These are phyloP conservation scores for Doris montereyensis DNA, from an alignment of 2,888 invertebrate genomes.

Conservation along the genomic window DNA sequence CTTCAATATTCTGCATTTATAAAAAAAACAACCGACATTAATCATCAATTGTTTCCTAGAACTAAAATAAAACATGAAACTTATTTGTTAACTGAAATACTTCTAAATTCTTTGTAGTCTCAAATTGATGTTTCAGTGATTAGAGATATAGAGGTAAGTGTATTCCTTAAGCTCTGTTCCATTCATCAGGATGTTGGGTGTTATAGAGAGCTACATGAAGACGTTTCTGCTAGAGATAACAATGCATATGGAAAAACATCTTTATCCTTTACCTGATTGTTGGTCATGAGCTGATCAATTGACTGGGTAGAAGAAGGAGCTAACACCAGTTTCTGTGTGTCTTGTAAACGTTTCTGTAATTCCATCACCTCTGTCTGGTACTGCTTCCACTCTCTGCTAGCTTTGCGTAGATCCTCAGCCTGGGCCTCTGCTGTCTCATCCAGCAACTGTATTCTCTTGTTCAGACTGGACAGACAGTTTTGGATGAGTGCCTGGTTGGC, in stretches of 20 bases:
- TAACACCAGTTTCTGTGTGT: conserved; percentile 52
- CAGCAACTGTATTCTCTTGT: conserved; percentile 55
- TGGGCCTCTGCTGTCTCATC: conserved; percentile 59
- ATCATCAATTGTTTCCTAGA: too few species aligned
- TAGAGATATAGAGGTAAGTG: too few species aligned
- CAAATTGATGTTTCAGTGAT: too few species aligned
- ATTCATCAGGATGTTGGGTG: too few species aligned
- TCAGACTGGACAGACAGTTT: conserved; percentile 59
- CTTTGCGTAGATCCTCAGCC: conserved; percentile 54
- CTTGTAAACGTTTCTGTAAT: conserved; percentile 53
- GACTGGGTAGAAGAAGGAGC: conserved; percentile 48
- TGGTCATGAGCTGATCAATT: conserved; percentile 55
- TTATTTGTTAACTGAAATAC: too few species aligned
- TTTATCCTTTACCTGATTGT: conserved; percentile 54
- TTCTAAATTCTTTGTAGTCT: too few species aligned
- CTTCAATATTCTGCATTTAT: conserved; percentile 58
- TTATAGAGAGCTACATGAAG: too few species aligned
- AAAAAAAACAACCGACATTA: too few species aligned
- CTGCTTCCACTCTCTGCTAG: conserved; percentile 55
- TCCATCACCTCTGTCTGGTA: conserved; percentile 59
- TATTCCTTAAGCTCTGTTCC: too few species aligned
- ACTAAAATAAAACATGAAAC: too few species aligned
- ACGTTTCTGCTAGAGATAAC: too few species aligned
- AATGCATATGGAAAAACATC: background rate
- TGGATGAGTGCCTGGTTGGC: conserved; percentile 59